Percentiles rank a stretch among this genome's conserved stretches.
These are phyloP conservation scores for Schrankia costaestrigalis DNA, from an alignment of 2,888 invertebrate species.

Conservation along the genomic window DNA sequence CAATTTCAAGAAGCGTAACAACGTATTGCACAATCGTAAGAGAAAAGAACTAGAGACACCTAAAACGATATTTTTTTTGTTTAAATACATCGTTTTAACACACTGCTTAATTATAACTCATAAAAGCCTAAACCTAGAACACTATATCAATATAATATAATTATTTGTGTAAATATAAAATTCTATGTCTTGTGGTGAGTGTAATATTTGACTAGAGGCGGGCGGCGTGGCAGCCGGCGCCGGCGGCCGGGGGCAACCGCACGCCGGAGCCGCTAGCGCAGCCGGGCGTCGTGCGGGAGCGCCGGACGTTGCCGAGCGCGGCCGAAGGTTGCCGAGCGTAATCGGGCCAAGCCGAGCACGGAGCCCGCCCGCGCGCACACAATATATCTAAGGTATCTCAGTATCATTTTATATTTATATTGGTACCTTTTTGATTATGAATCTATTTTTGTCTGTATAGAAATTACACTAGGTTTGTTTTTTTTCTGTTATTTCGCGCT, in stretches of 20 bases:
- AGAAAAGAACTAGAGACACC: constrained; percentile 64
- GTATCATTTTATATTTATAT: constrained; percentile 79
- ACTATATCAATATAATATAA: constrained; percentile 80
- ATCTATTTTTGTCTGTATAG: constrained; percentile 80
- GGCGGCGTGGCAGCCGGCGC: constrained; percentile 51
- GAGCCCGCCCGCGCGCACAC: constrained; percentile 57
- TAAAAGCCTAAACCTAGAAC: constrained; percentile 80
- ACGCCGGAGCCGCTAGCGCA: constrained; percentile 16
- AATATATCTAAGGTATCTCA: constrained; percentile 61
- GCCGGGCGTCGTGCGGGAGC: constrained; percentile 15
- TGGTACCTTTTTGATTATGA: constrained; percentile 88
- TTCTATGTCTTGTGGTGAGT: constrained; percentile 76
- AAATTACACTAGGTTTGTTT: constrained; percentile 79
- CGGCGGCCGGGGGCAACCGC: constrained; percentile 27
- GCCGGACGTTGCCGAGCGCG: constrained; percentile 9
- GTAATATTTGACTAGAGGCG: constrained; percentile 81
- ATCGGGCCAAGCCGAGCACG: constrained; percentile 15
- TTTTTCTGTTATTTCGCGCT: constrained; percentile 56
- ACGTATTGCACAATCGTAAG: constrained; percentile 72
- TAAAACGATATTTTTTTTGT: constrained; percentile 49
- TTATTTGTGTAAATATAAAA: constrained; percentile 82
- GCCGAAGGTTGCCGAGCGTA: constrained; percentile 28
- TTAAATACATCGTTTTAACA: constrained; percentile 43
- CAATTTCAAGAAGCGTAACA: constrained; percentile 70
- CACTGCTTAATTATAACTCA: constrained; percentile 70